Evolutionary conservation across 2,797 vertebrate species (phyloP).

Genomic region (Anguilla megastoma): DNA sequence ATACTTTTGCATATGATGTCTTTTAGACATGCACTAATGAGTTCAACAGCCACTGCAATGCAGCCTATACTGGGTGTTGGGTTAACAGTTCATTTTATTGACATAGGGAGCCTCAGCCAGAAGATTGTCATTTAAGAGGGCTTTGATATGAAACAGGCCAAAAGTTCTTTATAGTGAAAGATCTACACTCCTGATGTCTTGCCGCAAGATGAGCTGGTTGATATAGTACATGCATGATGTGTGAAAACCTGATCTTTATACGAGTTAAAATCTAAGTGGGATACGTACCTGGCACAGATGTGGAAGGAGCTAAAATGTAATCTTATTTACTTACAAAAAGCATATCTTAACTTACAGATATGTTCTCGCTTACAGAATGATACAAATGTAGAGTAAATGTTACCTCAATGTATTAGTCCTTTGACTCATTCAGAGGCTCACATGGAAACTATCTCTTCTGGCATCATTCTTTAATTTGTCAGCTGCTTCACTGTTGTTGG

Average conservation of each 20-base stretch:
- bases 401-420: background rate
- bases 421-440: background rate
- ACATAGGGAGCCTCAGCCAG: background rate
- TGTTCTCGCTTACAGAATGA: background rate
- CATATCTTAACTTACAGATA: background rate
- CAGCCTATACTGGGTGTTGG: background rate
- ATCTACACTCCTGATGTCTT: background rate
- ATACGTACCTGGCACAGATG: background rate
- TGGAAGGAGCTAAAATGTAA: background rate
- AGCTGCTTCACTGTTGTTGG: slow-evolving; percentile 22
- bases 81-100: background rate
- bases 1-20: background rate
- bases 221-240: background rate
- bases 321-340: background rate
- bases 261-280: background rate
- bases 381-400: background rate
- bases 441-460: slow-evolving; percentile 8
- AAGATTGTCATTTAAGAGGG: background rate
- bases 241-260: background rate
- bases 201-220: background rate
- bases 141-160: background rate
- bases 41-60: background rate
- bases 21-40: background rate
- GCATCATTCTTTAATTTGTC: slow-evolving; percentile 27
- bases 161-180: background rate